A percentile compares a stretch with the other conserved stretches of the same genome.
These are phyloP conservation scores for Dermochelys coriacea DNA, from an alignment of 2,797 vertebrate genomes.

Conservation along the genomic window DNA sequence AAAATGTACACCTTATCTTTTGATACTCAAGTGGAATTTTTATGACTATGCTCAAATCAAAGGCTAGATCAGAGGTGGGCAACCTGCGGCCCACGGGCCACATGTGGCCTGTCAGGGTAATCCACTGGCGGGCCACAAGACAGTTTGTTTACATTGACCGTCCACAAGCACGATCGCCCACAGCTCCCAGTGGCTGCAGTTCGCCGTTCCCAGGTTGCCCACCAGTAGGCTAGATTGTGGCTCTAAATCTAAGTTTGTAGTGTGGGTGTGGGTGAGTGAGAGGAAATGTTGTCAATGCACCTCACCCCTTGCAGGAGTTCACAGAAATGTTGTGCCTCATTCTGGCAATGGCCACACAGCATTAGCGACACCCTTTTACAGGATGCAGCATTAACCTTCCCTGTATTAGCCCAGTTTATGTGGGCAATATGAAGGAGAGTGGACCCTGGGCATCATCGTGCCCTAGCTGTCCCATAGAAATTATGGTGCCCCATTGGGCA, in stretches of 20 bases:
- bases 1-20: background rate
- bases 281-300: background rate
- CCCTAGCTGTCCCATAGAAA: background rate
- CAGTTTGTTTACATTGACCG: no score
- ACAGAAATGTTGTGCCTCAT: fast-evolving
- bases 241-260: background rate
- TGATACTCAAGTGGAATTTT: background rate
- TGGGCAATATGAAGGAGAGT: background rate
- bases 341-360: fast-evolving
- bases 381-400: background rate
- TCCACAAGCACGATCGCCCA: no score
- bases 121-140: no score
- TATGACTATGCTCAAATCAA: background rate
- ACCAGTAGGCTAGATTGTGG: background rate
- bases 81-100: no score
- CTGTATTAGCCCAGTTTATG: fast-evolving
- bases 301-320: background rate
- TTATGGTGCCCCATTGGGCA: background rate
- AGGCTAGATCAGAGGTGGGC: background rate
- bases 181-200: no score
- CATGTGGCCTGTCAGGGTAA: no score
- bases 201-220: no score
- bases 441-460: background rate
- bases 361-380: background rate
- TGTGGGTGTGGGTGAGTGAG: background rate